Evolutionary conservation across 92 coral and sea anemone genomes (phyloP), one percentile per base, ranked within the genome.

Genomic region (Epizoanthus ramosus): DNA sequence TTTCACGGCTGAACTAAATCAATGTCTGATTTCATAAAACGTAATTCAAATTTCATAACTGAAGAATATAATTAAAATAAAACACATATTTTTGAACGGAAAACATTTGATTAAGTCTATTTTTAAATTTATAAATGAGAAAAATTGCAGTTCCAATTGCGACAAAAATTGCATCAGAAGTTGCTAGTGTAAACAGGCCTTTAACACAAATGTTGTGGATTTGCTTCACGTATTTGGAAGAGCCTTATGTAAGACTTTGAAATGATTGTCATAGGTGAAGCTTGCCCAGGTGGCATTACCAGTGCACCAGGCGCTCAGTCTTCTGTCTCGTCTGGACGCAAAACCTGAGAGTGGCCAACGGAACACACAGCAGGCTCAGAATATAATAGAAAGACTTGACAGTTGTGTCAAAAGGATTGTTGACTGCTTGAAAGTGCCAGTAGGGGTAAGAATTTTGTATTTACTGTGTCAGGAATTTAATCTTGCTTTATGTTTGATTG

Each of bases 361-460:
- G 57, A 77, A 18, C 23, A 18, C 71, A 23, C 82, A 60, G 43
- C 82, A 77, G 71, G 82, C 82, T 43, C 82, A 77, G 56, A 45
- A 3, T 41, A 68, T 60, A 4, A 41, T 77, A 39, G 71, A 77
- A 57, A 61, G 71, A 61, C 13, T 77, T 0, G 82, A 77, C 15
- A 77, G 71, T 69, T 63, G 31, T 61, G 58, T 77, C 41, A 77
- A 59, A 77, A 77, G 61, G 52, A 22, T 77, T 59, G 82, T 77
- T 16, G 82, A 77, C 41, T 65, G 4, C 33, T 77, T 77, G 24
- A 77, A 77, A 43, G 71, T 18, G 14, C 57, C 82, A 9, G 82
- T 77, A 22, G 80, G 80, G 58, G 80, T 71, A 83, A 33, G 68
- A 25, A n/a, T 50, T 21, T 1, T n/a, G 17, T 16, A 50, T 35